Base-by-base conservation (phyloP, 2,888 invertebrate genomes). In the Lysandra bellargus region DNA sequence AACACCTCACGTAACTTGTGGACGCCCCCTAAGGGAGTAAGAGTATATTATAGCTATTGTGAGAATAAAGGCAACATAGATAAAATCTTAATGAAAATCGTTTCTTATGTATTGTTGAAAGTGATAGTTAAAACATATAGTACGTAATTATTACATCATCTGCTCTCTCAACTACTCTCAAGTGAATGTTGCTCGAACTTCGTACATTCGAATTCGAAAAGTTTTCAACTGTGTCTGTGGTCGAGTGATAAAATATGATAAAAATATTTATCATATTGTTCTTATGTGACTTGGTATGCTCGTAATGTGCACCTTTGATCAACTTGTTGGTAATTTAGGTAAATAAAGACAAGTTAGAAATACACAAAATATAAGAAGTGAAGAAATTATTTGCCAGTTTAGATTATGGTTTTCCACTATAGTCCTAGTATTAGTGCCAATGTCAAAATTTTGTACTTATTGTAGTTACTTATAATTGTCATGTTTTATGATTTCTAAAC, bases 61-160 rank as follows among this genome's bases (percentile, higher is more conserved):
- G 23, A 64, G 64, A 64, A 64, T 30, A 30, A 64, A 30, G 64
- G 30, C 30, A 64, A 9, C 30, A 23, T 37, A 69, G 69, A 69
- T 69, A 69, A 69, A 9, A 69, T 37, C 69, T 37, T 69, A 69
- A 76, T 53, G 14, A 14, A 76, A 76, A 53, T 33, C 76, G 76
- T 30, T 76, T 33, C 76, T 76, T n/a, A 30, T 33, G 76, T 57
- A 33, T 17, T 57, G 37, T 76, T 33, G 57, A 53, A 76, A 76
- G 76, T 76, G 76, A 76, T 76, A 76, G 76, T 57, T 53, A 33
- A 49, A 76, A 23, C 53, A 33, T 53, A 76, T 53, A 30, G 49
- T 53, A 76, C 76, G 76, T 76, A 76, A 76, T 76, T 57, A 57
- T 76, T 76, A 76, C 76, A 76, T 76, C 76, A 76, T 57, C 57